Conservation (phyloP, 2,888 invertebrate species). For the Agonopterix arenella region DNA sequence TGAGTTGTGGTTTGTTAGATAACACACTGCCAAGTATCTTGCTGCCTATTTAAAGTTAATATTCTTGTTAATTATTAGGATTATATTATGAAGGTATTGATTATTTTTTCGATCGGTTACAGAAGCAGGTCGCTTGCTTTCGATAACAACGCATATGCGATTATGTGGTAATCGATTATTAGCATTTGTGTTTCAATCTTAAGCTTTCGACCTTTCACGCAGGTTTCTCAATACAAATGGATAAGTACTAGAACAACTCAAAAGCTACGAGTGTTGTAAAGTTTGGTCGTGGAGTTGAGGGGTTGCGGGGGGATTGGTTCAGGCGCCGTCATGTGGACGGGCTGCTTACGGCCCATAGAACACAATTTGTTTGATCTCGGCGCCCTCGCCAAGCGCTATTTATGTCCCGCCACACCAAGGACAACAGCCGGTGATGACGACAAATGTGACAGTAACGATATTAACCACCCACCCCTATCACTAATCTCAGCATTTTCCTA, state of each 20-base stretch:
- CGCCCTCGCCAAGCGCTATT: slow-evolving; percentile 62
- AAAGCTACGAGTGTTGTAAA: slow-evolving; percentile 10
- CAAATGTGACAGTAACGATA: slow-evolving; percentile 6
- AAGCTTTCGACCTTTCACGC: too few species aligned
- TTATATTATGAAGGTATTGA: too few species aligned
- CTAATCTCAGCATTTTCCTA: neutral
- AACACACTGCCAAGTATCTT: neutral
- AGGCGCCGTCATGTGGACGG: slow-evolving; percentile 62
- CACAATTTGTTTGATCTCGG: slow-evolving; percentile 74
- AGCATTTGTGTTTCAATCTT: too few species aligned
- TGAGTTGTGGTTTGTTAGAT: slow-evolving; percentile 2
- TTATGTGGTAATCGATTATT: too few species aligned
- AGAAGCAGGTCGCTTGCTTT: too few species aligned
- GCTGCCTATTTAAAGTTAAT: too few species aligned
- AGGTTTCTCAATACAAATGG: too few species aligned
- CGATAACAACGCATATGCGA: too few species aligned
- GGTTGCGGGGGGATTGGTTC: slow-evolving; percentile 26
- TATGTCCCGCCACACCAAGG: slow-evolving; percentile 57
- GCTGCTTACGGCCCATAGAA: slow-evolving; percentile 62
- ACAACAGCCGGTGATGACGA: slow-evolving; percentile 44
- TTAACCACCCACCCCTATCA: neutral
- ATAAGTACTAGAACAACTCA: neutral
- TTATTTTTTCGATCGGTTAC: too few species aligned
- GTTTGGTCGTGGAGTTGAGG: slow-evolving; percentile 17
- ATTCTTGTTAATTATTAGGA: too few species aligned